A percentile compares a stretch with the other conserved stretches of the same genome.
Conservation (phyloP, 2,113 vertebrate species). For the Garra rufa region DNA sequence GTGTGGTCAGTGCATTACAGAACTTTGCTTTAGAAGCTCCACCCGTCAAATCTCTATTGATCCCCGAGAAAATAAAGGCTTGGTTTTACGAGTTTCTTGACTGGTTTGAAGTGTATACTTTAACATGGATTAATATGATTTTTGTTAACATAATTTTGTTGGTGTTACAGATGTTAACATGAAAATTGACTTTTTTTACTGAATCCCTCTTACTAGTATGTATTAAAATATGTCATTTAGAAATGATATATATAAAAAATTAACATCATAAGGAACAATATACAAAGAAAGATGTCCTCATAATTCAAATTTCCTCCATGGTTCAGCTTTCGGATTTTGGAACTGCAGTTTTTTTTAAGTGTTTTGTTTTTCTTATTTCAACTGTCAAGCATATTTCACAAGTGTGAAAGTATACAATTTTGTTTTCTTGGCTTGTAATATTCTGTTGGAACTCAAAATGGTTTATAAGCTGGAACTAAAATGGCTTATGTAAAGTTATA, state of each 20-base stretch:
- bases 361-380: not conserved
- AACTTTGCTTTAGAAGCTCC: conserved; percentile 59
- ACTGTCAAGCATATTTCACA: not conserved
- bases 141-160: not conserved
- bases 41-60: not conserved
- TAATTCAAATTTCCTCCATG: not conserved
- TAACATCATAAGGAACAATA: not conserved
- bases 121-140: not conserved
- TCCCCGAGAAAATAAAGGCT: not conserved
- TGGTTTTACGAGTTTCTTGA: not conserved
- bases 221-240: not conserved
- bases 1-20: conserved; percentile 65
- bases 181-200: not conserved
- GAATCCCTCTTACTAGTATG: not conserved
- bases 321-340: not conserved
- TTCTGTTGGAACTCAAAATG: not conserved
- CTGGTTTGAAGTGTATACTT: not conserved
- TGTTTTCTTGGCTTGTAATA: not conserved
- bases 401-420: not conserved
- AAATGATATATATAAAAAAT: no score
- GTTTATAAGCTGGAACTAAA: not conserved
- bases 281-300: not conserved
- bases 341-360: no score
- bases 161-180: not conserved
- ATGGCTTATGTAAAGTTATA: not conserved